These are phyloP conservation scores for Pteronura brasiliensis DNA, from an alignment of 2,113 vertebrate species.

Conservation along the genomic window DNA sequence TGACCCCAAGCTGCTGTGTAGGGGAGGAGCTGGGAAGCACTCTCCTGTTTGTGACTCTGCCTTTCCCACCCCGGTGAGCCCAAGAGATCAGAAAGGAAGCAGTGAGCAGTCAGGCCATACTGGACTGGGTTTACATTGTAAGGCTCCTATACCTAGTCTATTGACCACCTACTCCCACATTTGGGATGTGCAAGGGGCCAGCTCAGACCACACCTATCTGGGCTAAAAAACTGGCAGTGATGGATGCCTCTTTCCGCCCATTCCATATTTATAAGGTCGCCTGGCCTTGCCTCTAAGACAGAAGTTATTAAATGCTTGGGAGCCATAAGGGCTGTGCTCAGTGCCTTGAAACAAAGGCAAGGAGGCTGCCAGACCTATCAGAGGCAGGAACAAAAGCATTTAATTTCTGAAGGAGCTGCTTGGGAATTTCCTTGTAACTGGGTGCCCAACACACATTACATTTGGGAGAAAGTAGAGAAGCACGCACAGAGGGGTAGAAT, in stretches of 20 bases:
- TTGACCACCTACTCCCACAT: not conserved
- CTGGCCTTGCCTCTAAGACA: constrained; percentile 12
- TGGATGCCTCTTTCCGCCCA: not conserved
- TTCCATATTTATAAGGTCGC: constrained; percentile 58
- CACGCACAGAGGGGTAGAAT: not conserved
- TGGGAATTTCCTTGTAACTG: constrained; percentile 41
- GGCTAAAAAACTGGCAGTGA: not conserved
- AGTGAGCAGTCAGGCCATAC: rapidly evolving
- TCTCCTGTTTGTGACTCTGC: not conserved
- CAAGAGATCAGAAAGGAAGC: not conserved
- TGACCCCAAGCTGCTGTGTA: not conserved
- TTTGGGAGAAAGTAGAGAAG: not conserved
- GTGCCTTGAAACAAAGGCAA: constrained; percentile 51
- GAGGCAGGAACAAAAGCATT: constrained; percentile 65
- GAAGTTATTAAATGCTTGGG: not conserved
- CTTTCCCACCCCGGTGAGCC: not conserved
- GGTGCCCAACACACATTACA: not conserved
- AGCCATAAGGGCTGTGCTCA: constrained; percentile 53
- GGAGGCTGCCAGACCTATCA: constrained; percentile 32
- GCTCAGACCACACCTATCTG: not conserved
- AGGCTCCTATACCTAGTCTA: not conserved
- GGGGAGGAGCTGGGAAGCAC: not conserved
- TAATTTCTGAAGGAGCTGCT: constrained; percentile 32
- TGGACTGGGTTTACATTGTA: not conserved
- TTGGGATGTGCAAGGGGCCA: rapidly evolving